These are phyloP conservation scores for Macropus fuliginosus DNA, from an alignment of 2,797 vertebrate genomes.

Conservation along the genomic window DNA sequence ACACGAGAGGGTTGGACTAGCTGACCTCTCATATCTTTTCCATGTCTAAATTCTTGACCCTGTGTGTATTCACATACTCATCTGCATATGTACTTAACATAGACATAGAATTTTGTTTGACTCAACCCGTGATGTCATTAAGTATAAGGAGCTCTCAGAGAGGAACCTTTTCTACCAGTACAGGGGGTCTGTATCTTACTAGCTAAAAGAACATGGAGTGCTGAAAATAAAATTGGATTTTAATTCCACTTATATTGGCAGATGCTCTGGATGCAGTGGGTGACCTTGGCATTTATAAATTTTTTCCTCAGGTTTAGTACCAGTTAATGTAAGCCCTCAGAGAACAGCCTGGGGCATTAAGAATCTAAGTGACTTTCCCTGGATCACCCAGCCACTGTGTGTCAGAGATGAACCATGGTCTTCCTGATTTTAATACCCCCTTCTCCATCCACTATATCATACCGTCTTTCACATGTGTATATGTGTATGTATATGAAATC, in stretches of 20 bases:
- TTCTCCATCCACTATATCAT: neutral
- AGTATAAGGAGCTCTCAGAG: neutral
- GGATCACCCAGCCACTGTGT: neutral
- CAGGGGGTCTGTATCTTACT: neutral
- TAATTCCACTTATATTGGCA: neutral
- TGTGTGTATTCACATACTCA: conserved; percentile 21
- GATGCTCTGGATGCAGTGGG: neutral
- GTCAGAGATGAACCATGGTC: neutral
- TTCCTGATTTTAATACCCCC: neutral
- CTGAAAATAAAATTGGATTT: neutral
- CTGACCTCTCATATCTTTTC: neutral
- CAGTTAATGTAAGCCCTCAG: neutral
- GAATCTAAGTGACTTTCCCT: neutral
- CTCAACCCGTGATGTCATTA: neutral
- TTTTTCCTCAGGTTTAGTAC: neutral
- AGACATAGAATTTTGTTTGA: conserved; percentile 24
- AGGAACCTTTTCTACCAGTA: neutral
- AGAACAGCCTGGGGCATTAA: neutral
- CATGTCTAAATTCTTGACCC: neutral
- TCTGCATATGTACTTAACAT: neutral
- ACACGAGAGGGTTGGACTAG: neutral
- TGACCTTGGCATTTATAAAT: neutral
- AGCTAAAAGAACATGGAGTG: neutral
- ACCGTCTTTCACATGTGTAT: neutral
- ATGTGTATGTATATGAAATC: neutral